Percentiles rank a stretch among this genome's conserved stretches.
Conservation (phyloP, 2,888 invertebrate species). For the Stenolophus ochropezus region DNA sequence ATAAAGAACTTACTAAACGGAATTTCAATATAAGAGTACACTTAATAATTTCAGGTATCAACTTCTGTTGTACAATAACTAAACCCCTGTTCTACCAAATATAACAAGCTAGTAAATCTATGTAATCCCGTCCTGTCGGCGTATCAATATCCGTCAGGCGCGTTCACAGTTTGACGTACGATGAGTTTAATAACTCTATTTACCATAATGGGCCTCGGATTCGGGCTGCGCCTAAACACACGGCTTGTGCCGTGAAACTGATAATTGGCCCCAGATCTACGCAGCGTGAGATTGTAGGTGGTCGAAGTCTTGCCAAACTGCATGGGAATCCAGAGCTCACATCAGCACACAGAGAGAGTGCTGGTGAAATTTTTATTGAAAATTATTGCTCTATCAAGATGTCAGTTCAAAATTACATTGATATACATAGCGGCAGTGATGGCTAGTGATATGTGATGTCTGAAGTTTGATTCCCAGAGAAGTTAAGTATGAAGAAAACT, state of each 20-base stretch:
- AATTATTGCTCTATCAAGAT: too few relatives aligned
- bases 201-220: conserved; percentile 64
- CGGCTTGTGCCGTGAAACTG: conserved; percentile 47
- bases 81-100: too few relatives aligned
- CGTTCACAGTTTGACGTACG: conserved; percentile 65
- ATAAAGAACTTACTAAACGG: too few relatives aligned
- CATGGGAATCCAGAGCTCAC: neutral
- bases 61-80: neutral
- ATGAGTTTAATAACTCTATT: conserved; percentile 68
- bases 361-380: neutral
- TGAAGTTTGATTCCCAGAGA: too few relatives aligned
- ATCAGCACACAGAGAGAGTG: neutral
- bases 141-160: conserved; percentile 41
- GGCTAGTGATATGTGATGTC: too few relatives aligned
- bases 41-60: neutral
- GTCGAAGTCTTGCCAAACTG: conserved; percentile 61
- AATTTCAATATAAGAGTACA: too few relatives aligned
- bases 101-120: too few relatives aligned
- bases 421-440: too few relatives aligned
- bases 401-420: too few relatives aligned
- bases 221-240: neutral
- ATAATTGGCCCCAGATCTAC: conserved; percentile 24
- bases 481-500: too few relatives aligned
- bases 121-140: neutral
- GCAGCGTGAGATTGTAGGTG: conserved; percentile 70